Percentiles rank a stretch among this genome's conserved stretches.
These are phyloP conservation scores for Pseudomyrmex concolor DNA, from an alignment of 1,140 invertebrate species.

Conservation along the genomic window DNA sequence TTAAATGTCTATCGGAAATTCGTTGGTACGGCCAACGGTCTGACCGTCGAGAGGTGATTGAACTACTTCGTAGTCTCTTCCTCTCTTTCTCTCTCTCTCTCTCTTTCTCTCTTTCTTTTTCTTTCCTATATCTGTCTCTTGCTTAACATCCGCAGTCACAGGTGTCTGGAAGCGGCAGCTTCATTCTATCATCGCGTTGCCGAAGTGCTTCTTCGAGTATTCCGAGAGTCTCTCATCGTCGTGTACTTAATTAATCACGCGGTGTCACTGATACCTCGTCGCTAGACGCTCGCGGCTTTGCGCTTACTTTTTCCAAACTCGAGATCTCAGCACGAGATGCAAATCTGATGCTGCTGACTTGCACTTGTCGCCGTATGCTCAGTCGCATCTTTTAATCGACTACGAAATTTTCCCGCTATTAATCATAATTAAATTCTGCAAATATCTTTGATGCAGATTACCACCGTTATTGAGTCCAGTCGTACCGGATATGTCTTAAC, in stretches of 20 bases:
- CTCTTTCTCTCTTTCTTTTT: constrained; percentile 1
- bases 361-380: constrained; percentile 55
- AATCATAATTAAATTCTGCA: not conserved
- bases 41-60: constrained; percentile 65
- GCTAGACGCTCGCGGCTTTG: constrained; percentile 12
- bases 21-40: constrained; percentile 42
- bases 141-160: constrained; percentile 67
- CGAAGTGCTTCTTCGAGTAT: constrained; percentile 34
- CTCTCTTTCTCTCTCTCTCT: constrained; percentile 3
- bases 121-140: not conserved
- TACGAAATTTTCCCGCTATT: constrained; percentile 13
- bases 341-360: constrained; percentile 62
- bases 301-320: constrained; percentile 53
- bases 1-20: constrained; percentile 74
- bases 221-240: constrained; percentile 67
- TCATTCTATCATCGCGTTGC: constrained; percentile 66
- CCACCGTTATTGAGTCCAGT: no score
- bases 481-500: no score
- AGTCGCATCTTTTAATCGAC: not conserved
- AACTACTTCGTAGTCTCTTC: constrained; percentile 46
- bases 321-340: constrained; percentile 11
- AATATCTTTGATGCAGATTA: not conserved
- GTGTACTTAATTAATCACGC: constrained; percentile 72
- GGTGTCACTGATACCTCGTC: constrained; percentile 46
- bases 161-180: constrained; percentile 67